Evolutionary conservation across 2,888 invertebrate species (phyloP).

Genomic region (Calameuta filiformis): DNA sequence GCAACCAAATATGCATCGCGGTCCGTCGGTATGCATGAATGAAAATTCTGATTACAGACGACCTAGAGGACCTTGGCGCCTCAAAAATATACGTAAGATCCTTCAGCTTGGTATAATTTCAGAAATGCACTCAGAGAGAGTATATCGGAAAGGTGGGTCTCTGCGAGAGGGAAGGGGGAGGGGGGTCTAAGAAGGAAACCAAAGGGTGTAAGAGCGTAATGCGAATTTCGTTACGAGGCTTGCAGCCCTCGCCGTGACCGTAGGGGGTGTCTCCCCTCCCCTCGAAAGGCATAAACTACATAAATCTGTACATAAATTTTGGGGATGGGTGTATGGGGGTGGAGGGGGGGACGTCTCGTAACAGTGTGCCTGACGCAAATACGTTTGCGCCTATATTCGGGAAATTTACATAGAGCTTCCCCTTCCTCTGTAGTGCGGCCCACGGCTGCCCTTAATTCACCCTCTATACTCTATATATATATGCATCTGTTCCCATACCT

Average conservation of each 20-base stretch:
- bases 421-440: background rate
- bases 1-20: background rate
- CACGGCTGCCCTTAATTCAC: background rate
- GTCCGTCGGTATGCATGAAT: background rate
- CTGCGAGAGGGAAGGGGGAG: background rate
- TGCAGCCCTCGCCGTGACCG: constrained; percentile 45
- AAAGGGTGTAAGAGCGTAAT: constrained; percentile 22
- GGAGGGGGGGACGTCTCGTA: background rate
- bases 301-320: constrained; percentile 39
- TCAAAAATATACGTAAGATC: background rate
- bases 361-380: background rate
- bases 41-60: background rate
- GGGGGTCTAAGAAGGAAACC: background rate
- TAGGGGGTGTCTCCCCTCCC: background rate
- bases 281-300: constrained; percentile 33
- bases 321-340: background rate
- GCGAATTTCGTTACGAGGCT: constrained; percentile 59
- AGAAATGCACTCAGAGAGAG: background rate
- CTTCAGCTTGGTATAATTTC: background rate
- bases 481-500: too few relatives aligned
- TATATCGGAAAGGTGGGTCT: background rate
- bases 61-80: background rate
- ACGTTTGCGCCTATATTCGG: background rate
- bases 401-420: background rate
- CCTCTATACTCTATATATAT: constrained; percentile 6